Conservation (phyloP, 2,888 invertebrate genomes). For the Mycalesis mineus region DNA sequence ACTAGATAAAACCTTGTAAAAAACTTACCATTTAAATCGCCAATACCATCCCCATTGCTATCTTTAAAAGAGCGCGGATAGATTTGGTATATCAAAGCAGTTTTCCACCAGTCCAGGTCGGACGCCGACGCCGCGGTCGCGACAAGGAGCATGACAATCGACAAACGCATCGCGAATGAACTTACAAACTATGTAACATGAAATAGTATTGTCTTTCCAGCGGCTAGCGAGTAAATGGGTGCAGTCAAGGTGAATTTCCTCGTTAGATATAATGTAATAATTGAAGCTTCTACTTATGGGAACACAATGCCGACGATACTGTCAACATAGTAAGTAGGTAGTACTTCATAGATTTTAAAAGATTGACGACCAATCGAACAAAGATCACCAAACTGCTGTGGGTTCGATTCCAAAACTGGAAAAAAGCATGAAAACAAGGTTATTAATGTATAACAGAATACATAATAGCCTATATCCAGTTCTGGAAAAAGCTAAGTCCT, state of each 20-base stretch:
- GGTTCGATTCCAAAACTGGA: too few species aligned
- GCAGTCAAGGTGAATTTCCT: slow-evolving; percentile 3
- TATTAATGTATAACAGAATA: too few species aligned
- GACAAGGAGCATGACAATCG: slow-evolving; percentile 11
- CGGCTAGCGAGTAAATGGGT: background rate
- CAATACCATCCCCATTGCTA: slow-evolving; percentile 84
- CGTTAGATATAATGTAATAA: background rate
- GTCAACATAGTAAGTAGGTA: too few species aligned
- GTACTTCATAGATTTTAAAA: too few species aligned
- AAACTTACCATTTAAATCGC: slow-evolving; percentile 83
- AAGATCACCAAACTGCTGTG: too few species aligned
- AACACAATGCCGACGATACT: too few species aligned
- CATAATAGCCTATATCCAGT: too few species aligned
- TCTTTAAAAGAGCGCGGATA: slow-evolving; percentile 88
- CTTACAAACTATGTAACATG: background rate
- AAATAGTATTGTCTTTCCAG: background rate
- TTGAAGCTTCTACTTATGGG: too few species aligned
- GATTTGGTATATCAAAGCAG: slow-evolving; percentile 86
- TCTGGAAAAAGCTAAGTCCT: too few species aligned
- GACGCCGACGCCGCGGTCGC: slow-evolving; percentile 18
- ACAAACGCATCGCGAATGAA: slow-evolving; percentile 15
- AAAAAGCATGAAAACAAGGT: too few species aligned
- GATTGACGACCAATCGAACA: too few species aligned
- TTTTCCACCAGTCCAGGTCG: slow-evolving; percentile 84
- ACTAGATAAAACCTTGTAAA: too few species aligned